Evolutionary conservation across 2,797 vertebrate genomes (phyloP).

Genomic region (Podarcis siculus): DNA sequence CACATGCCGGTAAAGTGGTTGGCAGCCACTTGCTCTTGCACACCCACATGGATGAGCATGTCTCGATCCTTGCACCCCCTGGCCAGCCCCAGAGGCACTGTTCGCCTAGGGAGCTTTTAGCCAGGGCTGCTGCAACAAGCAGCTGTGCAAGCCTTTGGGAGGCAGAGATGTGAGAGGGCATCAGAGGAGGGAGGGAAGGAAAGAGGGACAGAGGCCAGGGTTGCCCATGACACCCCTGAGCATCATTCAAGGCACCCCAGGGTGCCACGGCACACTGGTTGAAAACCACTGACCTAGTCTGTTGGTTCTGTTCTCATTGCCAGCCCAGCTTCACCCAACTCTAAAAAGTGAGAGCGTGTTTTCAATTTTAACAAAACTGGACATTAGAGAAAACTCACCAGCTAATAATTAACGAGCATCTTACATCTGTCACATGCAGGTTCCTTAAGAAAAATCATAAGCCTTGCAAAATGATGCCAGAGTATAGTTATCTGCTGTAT

Average conservation of each 20-base stretch:
- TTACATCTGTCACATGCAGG: conserved; percentile 51
- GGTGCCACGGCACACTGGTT: no score
- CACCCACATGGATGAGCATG: background rate
- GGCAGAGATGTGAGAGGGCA: no score
- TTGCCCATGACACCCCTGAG: no score
- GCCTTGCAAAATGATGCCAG: conserved; percentile 51
- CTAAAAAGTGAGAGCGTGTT: background rate
- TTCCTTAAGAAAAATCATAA: conserved; percentile 51
- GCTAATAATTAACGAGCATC: conserved; percentile 47
- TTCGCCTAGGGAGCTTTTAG: no score
- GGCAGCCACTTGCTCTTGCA: background rate
- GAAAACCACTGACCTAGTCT: no score
- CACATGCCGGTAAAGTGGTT: background rate
- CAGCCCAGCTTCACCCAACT: background rate
- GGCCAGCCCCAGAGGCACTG: no score
- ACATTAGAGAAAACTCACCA: background rate
- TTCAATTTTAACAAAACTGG: background rate
- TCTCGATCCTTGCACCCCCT: no score
- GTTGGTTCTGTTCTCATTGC: background rate
- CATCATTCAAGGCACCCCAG: no score
- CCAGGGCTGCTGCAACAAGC: no score
- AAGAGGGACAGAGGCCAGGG: no score
- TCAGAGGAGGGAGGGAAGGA: no score
- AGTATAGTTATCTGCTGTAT: conserved; percentile 42
- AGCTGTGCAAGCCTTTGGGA: no score